Percentiles rank a stretch among this genome's conserved stretches.
Evolutionary conservation across 2,888 invertebrate species (phyloP).

Genomic region (Aplocera efformata): DNA sequence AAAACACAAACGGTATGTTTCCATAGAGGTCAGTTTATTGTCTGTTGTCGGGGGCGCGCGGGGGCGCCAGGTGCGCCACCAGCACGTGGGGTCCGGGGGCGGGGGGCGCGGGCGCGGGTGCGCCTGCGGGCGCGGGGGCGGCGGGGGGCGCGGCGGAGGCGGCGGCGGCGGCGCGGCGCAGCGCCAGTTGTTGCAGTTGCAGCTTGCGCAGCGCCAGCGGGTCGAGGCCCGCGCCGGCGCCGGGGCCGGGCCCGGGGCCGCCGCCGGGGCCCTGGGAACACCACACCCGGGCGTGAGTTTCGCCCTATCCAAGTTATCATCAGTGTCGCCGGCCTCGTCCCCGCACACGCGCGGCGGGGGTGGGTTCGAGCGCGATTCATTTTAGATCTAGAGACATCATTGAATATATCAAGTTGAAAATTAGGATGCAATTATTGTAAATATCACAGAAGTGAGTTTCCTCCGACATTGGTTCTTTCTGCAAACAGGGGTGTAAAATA

Average conservation of each 20-base stretch:
- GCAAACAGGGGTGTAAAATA: too few species aligned
- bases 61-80: constrained; percentile 51
- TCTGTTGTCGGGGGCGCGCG: constrained; percentile 44
- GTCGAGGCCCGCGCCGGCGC: constrained; percentile 54
- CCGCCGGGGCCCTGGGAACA: constrained; percentile 12
- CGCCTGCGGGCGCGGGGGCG: constrained; percentile 14
- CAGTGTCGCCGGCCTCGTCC: neutral
- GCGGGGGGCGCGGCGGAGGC: constrained; percentile 22
- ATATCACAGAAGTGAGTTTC: too few species aligned
- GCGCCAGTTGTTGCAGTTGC: constrained; percentile 50
- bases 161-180: constrained; percentile 40
- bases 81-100: constrained; percentile 50
- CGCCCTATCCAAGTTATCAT: too few species aligned
- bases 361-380: too few species aligned
- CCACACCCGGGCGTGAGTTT: too few species aligned
- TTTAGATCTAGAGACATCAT: too few species aligned
- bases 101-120: constrained; percentile 43
- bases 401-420: too few species aligned
- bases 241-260: constrained; percentile 9
- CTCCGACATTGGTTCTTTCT: too few species aligned
- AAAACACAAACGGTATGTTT: too few species aligned
- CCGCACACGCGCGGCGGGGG: neutral
- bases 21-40: constrained; percentile 7
- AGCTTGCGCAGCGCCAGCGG: constrained; percentile 47
- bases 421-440: too few species aligned